Conservation (phyloP, 2,888 invertebrate species). For the Netelia inedita region DNA sequence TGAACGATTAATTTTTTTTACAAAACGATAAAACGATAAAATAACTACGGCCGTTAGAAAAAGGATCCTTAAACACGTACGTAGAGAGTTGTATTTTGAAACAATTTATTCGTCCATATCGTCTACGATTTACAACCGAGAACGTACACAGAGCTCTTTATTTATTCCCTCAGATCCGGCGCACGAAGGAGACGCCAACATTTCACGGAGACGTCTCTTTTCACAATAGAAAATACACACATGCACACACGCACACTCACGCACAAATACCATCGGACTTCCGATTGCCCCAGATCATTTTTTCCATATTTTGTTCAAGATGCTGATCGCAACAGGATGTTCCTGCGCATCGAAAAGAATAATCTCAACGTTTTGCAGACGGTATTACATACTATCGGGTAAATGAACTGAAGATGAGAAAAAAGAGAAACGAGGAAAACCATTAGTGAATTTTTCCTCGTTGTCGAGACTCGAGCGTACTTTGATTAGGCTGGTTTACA, state of each 20-base stretch:
- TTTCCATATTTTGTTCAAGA: not conserved
- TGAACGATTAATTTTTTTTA: constrained; percentile 81
- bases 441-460: not conserved
- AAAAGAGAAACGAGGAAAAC: not conserved
- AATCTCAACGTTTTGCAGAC: not conserved
- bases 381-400: not conserved
- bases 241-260: constrained; percentile 7
- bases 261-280: constrained; percentile 52
- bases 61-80: not conserved
- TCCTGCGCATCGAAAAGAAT: constrained; percentile 2
- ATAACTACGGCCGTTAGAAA: too few relatives aligned
- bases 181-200: constrained; percentile 30
- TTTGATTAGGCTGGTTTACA: constrained; percentile 62
- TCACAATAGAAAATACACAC: constrained; percentile 30
- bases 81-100: constrained; percentile 19
- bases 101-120: constrained; percentile 54
- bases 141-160: constrained; percentile 26
- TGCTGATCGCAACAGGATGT: not conserved
- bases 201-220: constrained; percentile 33
- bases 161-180: constrained; percentile 18
- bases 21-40: constrained; percentile 55
- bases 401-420: not conserved
- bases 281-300: constrained; percentile 30
- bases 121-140: constrained; percentile 49
- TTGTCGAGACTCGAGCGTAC: constrained; percentile 15